These are phyloP conservation scores for Melanostoma mellinum DNA, from an alignment of 2,888 invertebrate genomes.

Conservation along the genomic window DNA sequence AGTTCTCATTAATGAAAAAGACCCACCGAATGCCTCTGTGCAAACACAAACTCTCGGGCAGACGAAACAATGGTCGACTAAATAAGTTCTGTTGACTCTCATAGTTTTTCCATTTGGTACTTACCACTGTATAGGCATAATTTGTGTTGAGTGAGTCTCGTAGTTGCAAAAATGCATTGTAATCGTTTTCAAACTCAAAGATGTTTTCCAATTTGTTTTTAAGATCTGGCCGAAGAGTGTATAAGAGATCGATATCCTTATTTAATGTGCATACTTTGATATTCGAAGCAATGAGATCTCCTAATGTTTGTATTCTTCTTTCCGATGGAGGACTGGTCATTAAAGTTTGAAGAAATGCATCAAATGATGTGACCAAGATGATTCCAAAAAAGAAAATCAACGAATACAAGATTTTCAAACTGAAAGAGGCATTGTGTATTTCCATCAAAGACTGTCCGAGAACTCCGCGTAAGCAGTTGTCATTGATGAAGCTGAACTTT, in stretches of 20 bases:
- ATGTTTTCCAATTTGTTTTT: too few species aligned
- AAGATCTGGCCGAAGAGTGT: too few species aligned
- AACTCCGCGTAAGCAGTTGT: conserved; percentile 12
- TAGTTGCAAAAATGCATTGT: too few species aligned
- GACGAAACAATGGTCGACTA: background rate
- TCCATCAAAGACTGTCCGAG: background rate
- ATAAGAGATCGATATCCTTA: too few species aligned
- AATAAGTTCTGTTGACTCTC: background rate
- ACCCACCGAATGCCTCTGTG: too few species aligned
- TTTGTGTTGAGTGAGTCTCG: background rate
- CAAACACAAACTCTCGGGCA: background rate
- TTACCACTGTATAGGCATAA: background rate
- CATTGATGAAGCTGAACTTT: too few species aligned
- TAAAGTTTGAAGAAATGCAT: conserved; percentile 19
- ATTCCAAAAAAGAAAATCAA: conserved; percentile 19
- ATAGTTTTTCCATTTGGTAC: background rate
- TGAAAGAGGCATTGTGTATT: background rate
- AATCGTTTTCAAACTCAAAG: too few species aligned
- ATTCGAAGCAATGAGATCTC: background rate
- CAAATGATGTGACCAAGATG: conserved; percentile 6
- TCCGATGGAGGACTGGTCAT: background rate
- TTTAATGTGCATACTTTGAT: too few species aligned
- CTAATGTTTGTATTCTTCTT: background rate
- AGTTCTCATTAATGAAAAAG: background rate
- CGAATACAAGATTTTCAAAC: background rate